phyloP scores from a whole-genome alignment of 2,888 invertebrate genomes.

The Thumatha senex region DNA sequence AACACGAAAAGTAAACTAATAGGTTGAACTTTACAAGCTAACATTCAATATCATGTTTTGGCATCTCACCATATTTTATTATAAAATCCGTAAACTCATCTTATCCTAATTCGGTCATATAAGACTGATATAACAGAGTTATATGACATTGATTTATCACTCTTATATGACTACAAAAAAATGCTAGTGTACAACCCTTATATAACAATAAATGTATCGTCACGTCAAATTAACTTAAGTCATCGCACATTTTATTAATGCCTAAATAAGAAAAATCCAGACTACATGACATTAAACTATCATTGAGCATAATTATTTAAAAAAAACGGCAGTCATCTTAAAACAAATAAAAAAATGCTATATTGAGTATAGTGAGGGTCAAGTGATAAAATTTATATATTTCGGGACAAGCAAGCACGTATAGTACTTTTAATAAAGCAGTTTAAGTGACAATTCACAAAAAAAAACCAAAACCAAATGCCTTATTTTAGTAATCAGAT shows the following conservation, averaged over 20 bases:
- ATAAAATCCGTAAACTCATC: too few species aligned
- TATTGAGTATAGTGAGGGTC: conserved; percentile 73
- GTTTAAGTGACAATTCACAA: neutral
- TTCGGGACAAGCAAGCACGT: conserved; percentile 31
- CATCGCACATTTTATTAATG: conserved; percentile 58
- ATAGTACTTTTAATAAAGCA: conserved; percentile 25
- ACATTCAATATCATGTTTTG: conserved; percentile 15
- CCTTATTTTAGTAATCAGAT: too few species aligned
- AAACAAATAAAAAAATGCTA: conserved; percentile 67
- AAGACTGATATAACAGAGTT: too few species aligned
- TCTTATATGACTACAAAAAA: neutral
- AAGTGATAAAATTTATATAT: conserved; percentile 48
- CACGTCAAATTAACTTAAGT: conserved; percentile 64
- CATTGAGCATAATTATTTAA: conserved; percentile 75
- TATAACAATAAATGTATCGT: conserved; percentile 36
- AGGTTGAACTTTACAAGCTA: conserved; percentile 11
- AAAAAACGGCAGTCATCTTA: conserved; percentile 75
- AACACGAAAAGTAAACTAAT: conserved; percentile 6
- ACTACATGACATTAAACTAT: conserved; percentile 61
- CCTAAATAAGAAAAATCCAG: conserved; percentile 51
- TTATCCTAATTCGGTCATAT: too few species aligned
- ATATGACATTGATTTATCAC: neutral
- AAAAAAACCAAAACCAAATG: neutral
- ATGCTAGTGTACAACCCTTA: conserved; percentile 3
- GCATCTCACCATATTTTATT: neutral